phyloP scores from a whole-genome alignment of 2,113 vertebrate genomes.

The Axis porcinus region DNA sequence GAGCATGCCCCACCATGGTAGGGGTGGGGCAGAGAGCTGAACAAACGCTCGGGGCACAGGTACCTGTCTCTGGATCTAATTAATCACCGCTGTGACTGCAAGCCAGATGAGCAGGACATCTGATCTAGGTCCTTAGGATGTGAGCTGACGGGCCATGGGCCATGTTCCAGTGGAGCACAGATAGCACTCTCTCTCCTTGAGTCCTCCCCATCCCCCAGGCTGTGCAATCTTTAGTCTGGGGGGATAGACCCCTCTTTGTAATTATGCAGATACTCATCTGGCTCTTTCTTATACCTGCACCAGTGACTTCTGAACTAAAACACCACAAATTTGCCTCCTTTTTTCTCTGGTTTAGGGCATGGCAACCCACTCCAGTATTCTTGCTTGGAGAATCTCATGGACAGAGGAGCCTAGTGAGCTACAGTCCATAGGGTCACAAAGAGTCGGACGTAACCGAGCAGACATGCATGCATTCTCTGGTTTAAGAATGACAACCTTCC shows the following conservation, averaged over 20 bases:
- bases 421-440: background rate
- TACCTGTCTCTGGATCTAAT: background rate
- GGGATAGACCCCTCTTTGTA: background rate
- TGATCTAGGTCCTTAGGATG: background rate
- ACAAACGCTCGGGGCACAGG: background rate
- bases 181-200: background rate
- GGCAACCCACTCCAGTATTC: background rate
- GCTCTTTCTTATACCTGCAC: background rate
- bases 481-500: background rate
- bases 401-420: background rate
- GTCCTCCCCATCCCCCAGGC: too few relatives aligned
- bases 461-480: background rate
- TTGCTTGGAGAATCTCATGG: background rate
- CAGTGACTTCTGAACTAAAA: slow-evolving; percentile 18
- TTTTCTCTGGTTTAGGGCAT: background rate
- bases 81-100: background rate
- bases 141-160: background rate
- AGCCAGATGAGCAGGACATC: background rate
- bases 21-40: background rate
- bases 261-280: background rate
- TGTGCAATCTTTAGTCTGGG: background rate
- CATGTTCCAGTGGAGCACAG: background rate
- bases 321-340: background rate
- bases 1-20: background rate
- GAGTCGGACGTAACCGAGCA: fast-evolving